Evolutionary conservation across 2,888 invertebrate species (phyloP), one percentile per base, ranked within the genome.

Genomic region (Drosophila mayaguana): DNA sequence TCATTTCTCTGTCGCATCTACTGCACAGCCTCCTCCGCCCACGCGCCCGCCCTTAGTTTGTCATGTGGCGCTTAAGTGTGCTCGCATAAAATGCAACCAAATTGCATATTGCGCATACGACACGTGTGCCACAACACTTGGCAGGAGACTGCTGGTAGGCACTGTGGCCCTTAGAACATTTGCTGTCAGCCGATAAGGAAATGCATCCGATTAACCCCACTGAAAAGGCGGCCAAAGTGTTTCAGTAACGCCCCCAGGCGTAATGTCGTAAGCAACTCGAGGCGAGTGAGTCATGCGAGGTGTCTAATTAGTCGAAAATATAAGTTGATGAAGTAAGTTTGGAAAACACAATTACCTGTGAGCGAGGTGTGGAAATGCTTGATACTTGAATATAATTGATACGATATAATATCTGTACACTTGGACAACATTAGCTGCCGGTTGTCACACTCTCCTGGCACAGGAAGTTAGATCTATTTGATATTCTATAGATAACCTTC

Each of bases 71-170:
- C 64, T 65, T 78, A 65, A 64, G 72, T 83, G 68, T 83, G 82
- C 67, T 71, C 71, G 68, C 66, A 62, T 80, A 72, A 75, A 78
- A 74, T 77, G 74, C 71, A 78, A 61, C 62, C 51, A 65, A 78
- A 78, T 80, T 78, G 72, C 75, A 80, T 75, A 69, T 80, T 78
- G 80, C 78, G 76, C 80, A 79, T 79, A 79, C 78, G 78, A 76
- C 80, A 76, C 73, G 78, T 79, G 78, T 36, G 72, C 72, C 43
- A 14, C 55, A 32, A 18, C 56, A 28, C 43, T 28, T 32, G 40
- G 3, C 40, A 5, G 1, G 12, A 18, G 55, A 12, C 40, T 32
- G 38, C 28, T 4, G 25, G 40, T 40, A 55, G 38, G 38, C 54
- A 34, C 50, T 50, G 50, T 14, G 18, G 50, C 50, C 32, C 20